Conservation (phyloP, 2,113 vertebrate species). For the Chaenocephalus aceratus region DNA sequence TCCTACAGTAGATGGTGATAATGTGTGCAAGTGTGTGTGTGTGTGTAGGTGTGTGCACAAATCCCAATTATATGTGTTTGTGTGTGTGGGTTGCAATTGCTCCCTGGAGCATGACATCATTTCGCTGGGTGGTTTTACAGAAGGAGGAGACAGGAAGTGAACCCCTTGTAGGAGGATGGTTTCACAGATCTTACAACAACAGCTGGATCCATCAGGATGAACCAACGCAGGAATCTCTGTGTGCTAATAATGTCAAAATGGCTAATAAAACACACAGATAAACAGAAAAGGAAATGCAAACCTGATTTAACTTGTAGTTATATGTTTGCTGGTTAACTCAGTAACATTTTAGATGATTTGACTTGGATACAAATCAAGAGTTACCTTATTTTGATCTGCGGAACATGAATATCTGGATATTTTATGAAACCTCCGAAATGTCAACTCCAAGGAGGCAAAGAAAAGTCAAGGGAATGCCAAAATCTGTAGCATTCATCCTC, state of each 20-base stretch:
- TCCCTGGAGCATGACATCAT: constrained; percentile 58
- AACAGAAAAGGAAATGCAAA: not conserved
- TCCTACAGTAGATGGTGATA: not conserved
- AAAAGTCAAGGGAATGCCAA: not conserved
- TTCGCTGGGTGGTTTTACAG: constrained; percentile 18
- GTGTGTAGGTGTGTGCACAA: not conserved
- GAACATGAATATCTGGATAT: too few species aligned
- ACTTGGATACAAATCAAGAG: too few species aligned
- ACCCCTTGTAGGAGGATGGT: not conserved
- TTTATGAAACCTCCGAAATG: not conserved
- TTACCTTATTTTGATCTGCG: too few species aligned
- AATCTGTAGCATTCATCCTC: not conserved
- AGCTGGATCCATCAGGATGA: constrained; percentile 6
- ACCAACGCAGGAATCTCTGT: not conserved
- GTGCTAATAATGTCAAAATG: not conserved
- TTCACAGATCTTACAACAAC: constrained; percentile 4
- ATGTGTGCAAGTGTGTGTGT: constrained; percentile 6
- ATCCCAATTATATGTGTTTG: not conserved
- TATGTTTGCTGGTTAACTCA: not conserved
- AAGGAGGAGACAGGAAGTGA: not conserved
- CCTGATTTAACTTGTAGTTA: not conserved
- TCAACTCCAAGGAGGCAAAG: not conserved
- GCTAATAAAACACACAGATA: not conserved
- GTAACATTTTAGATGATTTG: not conserved
- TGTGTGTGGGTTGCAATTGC: constrained; percentile 10